A percentile compares a stretch with the other conserved stretches of the same genome.
These are phyloP conservation scores for Corydoras sp. DNA, from an alignment of 2,113 vertebrate genomes.

Conservation along the genomic window DNA sequence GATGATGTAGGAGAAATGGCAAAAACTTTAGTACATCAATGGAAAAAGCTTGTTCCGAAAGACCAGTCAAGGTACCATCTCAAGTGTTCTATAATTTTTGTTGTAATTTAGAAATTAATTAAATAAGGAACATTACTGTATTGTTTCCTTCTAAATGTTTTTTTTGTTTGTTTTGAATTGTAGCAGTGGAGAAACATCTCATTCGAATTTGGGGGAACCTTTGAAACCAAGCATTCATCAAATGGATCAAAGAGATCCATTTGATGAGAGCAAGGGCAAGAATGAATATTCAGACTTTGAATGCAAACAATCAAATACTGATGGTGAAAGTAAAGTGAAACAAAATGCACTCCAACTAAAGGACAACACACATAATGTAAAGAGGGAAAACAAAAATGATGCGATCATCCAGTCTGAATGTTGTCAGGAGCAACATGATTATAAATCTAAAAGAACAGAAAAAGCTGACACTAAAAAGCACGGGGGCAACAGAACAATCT, in stretches of 20 bases:
- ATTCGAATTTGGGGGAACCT: constrained; percentile 7
- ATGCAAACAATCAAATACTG: constrained; percentile 25
- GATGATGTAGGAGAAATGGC: constrained; percentile 67
- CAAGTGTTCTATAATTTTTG: too few species aligned
- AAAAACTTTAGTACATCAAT: constrained; percentile 66
- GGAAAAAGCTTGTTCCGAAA: constrained; percentile 68
- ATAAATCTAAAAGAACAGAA: not conserved
- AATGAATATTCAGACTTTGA: constrained; percentile 7
- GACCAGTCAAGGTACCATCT: constrained; percentile 59
- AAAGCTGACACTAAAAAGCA: not conserved
- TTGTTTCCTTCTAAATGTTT: not conserved
- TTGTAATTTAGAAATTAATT: too few species aligned
- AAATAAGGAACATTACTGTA: not conserved
- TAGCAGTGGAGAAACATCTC: constrained; percentile 2
- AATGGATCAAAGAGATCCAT: constrained; percentile 28
- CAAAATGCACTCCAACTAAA: constrained; percentile 14
- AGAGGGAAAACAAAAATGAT: constrained; percentile 18
- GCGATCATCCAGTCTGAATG: constrained; percentile 17
- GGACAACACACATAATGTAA: constrained; percentile 18
- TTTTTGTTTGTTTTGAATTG: constrained; percentile 9
- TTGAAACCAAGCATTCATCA: constrained; percentile 26
- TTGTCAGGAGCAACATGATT: too few species aligned
- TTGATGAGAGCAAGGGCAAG: constrained; percentile 25
- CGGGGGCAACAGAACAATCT: not conserved
- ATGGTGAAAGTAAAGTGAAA: constrained; percentile 35